Evolutionary conservation across 2,113 vertebrate species (phyloP), one percentile per base, ranked within the genome.

Genomic region (Megaceryle torquata): DNA sequence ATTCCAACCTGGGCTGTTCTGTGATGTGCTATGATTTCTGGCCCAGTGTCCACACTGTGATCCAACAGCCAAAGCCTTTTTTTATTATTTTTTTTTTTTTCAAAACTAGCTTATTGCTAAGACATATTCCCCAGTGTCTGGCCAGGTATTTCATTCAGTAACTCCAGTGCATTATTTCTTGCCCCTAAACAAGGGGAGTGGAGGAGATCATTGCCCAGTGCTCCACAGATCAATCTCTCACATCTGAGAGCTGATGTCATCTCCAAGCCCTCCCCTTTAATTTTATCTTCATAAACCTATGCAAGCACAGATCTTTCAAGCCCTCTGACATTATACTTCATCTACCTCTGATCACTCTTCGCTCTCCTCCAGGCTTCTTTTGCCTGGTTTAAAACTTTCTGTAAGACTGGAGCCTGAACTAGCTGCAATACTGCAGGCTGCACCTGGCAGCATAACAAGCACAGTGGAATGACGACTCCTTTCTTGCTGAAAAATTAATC

Each of bases 131-230:
- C 28, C 6, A 1, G 13, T 56, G 4, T 7, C 51, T 29, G n/a
- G 43, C 46, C 39, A 82, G 65, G 12, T 19, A 39, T 15, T 54
- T 50, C 70, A 9, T 29, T 16, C 39, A 81, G 25, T 19, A 56
- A 12, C 29, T 41, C 35, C 2, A 8, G 50, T 2, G 4, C 21
- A 21, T 56, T 37, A 33, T 33, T 44, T 50, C 46, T 61, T 35
- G 16, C 37, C 25, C 33, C n/a, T 12, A 41, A 9, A 29, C 37
- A 72, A 4, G 3, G 24, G 11, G 9, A 80, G 14, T 0, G 2
- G 14, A 69, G 10, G 20, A 64, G 20, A 53, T 64, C 15, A 33
- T 24, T 29, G 26, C 20, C 24, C 0, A 0, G 5, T 25, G 15
- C 39, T 57, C 11, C 35, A 56, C 43, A 72, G 22, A 70, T 28